Evolutionary conservation across 2,113 vertebrate genomes (phyloP).

Genomic region (Cranoglanis bouderius): DNA sequence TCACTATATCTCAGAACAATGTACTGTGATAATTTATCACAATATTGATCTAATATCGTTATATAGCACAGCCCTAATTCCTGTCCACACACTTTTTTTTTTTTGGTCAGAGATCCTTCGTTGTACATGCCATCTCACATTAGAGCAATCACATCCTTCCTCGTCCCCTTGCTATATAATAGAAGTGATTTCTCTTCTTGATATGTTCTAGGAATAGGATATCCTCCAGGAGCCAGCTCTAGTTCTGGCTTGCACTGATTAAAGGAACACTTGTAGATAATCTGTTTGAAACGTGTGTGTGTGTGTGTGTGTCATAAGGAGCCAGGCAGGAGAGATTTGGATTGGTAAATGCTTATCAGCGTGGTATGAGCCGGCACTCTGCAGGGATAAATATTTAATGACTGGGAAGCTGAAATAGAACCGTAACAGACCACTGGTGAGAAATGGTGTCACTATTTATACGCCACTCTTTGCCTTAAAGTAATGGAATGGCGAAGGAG

Average conservation of each 20-base stretch:
- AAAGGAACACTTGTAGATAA: conserved; percentile 75
- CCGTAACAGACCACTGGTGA: conserved; percentile 68
- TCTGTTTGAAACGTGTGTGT: conserved; percentile 64
- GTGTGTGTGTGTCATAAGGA: conserved; percentile 44
- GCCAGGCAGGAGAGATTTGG: conserved; percentile 54
- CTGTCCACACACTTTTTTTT: neutral
- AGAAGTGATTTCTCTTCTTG: conserved; percentile 70
- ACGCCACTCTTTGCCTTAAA: conserved; percentile 66
- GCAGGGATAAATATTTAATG: conserved; percentile 80
- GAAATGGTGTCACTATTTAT: conserved; percentile 73
- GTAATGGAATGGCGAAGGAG: conserved; percentile 70
- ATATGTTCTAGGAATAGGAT: conserved; percentile 70
- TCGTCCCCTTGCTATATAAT: conserved; percentile 50
- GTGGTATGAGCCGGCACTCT: conserved; percentile 65
- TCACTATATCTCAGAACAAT: neutral
- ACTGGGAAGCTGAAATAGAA: conserved; percentile 71
- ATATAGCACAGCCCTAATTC: neutral
- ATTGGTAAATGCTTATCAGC: conserved; percentile 73
- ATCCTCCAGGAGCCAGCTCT: conserved; percentile 62
- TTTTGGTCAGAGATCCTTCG: conserved; percentile 6
- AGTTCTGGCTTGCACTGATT: conserved; percentile 69
- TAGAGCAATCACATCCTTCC: conserved; percentile 55
- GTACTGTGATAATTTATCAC: neutral
- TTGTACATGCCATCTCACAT: conserved; percentile 24
- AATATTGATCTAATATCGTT: neutral